Evolutionary conservation across 2,113 vertebrate species (phyloP).

Genomic region (Podarcis muralis): DNA sequence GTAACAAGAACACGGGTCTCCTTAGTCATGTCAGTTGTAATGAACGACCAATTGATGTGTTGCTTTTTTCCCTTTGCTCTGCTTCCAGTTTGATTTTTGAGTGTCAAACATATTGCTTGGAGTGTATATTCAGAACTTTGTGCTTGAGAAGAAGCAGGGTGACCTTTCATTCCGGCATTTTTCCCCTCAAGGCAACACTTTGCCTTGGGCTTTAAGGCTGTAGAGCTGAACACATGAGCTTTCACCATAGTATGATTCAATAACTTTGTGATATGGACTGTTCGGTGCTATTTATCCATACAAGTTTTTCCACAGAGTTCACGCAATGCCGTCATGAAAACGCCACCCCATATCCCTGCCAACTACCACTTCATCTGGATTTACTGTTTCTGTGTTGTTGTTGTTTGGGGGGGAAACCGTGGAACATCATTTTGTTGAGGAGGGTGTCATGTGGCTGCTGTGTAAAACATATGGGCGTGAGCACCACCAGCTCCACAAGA

Average conservation of each 20-base stretch:
- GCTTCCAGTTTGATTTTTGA: background rate
- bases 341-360: no score
- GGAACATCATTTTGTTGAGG: no score
- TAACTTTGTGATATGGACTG: no score
- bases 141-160: background rate
- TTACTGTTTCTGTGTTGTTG: no score
- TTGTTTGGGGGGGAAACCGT: no score
- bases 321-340: no score
- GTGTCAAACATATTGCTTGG: background rate
- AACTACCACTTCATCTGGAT: no score
- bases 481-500: no score
- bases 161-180: background rate
- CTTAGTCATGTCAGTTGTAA: background rate
- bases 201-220: background rate
- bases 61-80: background rate
- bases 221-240: background rate
- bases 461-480: no score
- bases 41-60: background rate
- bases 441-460: no score
- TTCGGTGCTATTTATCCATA: no score
- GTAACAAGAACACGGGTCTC: conserved; percentile 67
- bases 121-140: background rate
- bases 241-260: background rate
- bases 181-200: background rate
- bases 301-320: no score